Evolutionary conservation across 2,113 vertebrate genomes (phyloP), one percentile per base, ranked within the genome.

Genomic region (Pelobates fuscus): DNA sequence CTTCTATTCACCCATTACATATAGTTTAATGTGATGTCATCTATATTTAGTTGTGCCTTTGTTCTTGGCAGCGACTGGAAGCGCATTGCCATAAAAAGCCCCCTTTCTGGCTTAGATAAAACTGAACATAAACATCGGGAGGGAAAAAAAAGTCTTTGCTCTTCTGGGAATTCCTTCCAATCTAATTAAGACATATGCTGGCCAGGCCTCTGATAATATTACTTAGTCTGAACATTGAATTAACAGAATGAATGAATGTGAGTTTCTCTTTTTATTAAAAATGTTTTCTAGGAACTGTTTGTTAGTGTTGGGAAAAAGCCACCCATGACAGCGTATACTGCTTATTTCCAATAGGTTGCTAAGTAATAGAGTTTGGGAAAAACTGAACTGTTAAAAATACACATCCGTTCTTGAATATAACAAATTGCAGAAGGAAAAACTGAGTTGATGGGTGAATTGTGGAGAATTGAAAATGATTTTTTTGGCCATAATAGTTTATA

Each of bases 271-370:
- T 54, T 64, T 65, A 66, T 55, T 24, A 37, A 65, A 65, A 66
- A 65, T 73, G 57, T 29, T 74, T 74, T 74, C 71, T 74, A 74
- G 66, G 71, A 74, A 74, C 55, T 66, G 62, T 44, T 17, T 66
- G 49, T 66, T 65, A 26, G 24, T 74, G 21, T 74, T 74, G 62
- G 71, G 71, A 74, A 30, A 43, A 14, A 57, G 71, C 71, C 71
- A 74, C 49, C 24, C 37, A 32, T 57, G 59, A 52, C 49, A 64
- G 49, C 15, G 14, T 8, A 65, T 21, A 26, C 41, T 11, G 18
- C 15, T 29, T 30, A 37, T 62, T 32, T 62, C 26, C 44, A 52
- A 62, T 43, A 32, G 21, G 15, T 43, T 11, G 32, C 37, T 66
- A 66, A 49, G 46, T 2, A 26, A 23, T 26, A 2, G 37, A 25